Base-by-base conservation (phyloP, 2,797 vertebrate species). In the Rhinogobio ventralis region DNA sequence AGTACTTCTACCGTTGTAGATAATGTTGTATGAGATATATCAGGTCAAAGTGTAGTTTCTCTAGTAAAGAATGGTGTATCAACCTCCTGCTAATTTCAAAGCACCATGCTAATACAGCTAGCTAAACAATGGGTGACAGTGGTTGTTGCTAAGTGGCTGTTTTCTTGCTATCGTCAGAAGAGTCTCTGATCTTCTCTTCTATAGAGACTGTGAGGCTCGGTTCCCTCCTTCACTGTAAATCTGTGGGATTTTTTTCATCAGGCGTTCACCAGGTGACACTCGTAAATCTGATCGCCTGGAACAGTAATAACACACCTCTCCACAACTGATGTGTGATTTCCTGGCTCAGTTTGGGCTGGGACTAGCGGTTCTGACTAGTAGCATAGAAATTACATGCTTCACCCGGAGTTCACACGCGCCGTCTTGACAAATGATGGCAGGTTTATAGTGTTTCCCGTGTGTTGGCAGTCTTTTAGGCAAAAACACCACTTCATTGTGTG, bases 401-500 rank as follows among this genome's bases (percentile, higher is more conserved):
- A 30, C 20, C 20, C 7, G 36, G 36, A 39, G 36, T 39, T 39
- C 36, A 39, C 30, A 6, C 17, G 3, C 3, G 25, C 1, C 6
- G 17, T 42, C 39, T 64, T 19, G 23, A 25, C 10, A 46, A 64
- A 46, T 4, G 8, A 17, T 9, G 60, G 46, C 60, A 30, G 45
- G 49, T 30, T 45, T 76, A 19, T 25, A 66, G 39, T 30, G 55
- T 36, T 30, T 62, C 7, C 19, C 55, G 4, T 62, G 67, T 20
- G 36, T 20, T 67, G 79, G 57, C 74, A 83, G 30, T 33, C 33
- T 67, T 80, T 86, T 55, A 82, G 75, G 66, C 55, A 53, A 49
- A 73, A 69, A 62, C 79, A 86, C 62, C 53, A 77, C 64, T 78
- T 72, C 13, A 66, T 86, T 82, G 79, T 82, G 55, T 82, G 74